Evolutionary conservation across 2,113 vertebrate genomes (phyloP).

Genomic region (Albula glossodonta): DNA sequence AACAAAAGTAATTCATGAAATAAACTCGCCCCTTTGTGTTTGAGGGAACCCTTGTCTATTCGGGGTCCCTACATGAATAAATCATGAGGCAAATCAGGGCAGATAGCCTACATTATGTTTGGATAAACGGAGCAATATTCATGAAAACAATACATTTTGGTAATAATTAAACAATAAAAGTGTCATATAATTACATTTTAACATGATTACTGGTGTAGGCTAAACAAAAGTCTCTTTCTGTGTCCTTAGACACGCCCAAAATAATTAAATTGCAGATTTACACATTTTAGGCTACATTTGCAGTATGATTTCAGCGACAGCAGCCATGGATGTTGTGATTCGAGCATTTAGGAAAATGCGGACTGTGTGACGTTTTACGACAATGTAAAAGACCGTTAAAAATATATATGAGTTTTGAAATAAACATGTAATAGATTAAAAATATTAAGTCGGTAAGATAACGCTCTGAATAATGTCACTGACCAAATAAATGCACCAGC

Average conservation of each 20-base stretch:
- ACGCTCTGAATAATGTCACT: background rate
- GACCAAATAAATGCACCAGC: background rate
- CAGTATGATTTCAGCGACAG: background rate
- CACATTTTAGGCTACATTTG: background rate
- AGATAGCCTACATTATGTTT: background rate
- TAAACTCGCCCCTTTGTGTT: slow-evolving; percentile 23
- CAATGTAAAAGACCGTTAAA: too few relatives aligned
- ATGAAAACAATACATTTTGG: background rate
- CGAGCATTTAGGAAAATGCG: background rate
- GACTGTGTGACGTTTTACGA: background rate
- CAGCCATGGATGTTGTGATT: background rate
- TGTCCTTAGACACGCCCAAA: background rate
- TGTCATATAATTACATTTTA: background rate
- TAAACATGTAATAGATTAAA: too few relatives aligned
- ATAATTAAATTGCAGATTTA: background rate
- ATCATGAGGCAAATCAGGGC: slow-evolving; percentile 17
- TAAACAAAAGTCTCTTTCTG: background rate
- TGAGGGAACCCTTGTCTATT: slow-evolving; percentile 7
- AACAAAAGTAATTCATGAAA: background rate
- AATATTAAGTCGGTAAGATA: too few relatives aligned
- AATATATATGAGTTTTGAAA: too few relatives aligned
- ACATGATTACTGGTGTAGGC: background rate
- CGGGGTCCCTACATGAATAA: slow-evolving; percentile 26
- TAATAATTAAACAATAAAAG: background rate
- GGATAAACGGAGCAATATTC: background rate